These are phyloP conservation scores for Agonopterix subpropinquella DNA, from an alignment of 2,888 invertebrate species.

Conservation along the genomic window DNA sequence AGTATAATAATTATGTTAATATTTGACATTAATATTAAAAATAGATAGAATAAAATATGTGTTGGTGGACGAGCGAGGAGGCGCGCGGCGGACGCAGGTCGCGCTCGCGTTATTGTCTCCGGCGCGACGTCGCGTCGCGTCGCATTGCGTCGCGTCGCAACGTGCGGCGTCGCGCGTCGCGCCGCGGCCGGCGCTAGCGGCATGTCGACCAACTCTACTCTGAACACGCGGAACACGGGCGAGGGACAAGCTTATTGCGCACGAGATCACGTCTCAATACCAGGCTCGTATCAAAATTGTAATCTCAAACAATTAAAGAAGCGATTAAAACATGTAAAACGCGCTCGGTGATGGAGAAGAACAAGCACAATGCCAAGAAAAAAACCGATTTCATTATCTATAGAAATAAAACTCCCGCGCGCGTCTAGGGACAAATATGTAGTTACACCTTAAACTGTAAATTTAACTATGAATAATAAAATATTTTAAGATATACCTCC, in stretches of 20 bases:
- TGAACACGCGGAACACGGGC: conserved; percentile 17
- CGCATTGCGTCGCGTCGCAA: background rate
- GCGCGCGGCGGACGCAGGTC: conserved; percentile 44
- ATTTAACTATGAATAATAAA: conserved; percentile 71
- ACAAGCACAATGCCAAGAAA: conserved; percentile 29
- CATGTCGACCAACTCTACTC: conserved; percentile 20
- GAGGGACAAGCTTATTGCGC: conserved; percentile 34
- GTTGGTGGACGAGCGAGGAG: conserved; percentile 68
- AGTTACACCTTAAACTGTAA: conserved; percentile 61
- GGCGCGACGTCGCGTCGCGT: conserved; percentile 13
- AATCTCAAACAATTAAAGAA: conserved; percentile 24
- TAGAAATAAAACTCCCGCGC: conserved; percentile 45
- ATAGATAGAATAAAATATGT: conserved; percentile 75
- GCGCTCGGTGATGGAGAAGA: conserved; percentile 27
- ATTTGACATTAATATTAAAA: conserved; percentile 76
- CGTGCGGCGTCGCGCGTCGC: conserved; percentile 14
- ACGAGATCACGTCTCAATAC: conserved; percentile 22
- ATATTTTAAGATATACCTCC: conserved; percentile 70
- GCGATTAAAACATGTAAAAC: conserved; percentile 42
- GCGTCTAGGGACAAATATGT: conserved; percentile 42
- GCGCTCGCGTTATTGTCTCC: conserved; percentile 50
- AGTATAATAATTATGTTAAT: conserved; percentile 73
- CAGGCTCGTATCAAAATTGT: conserved; percentile 25
- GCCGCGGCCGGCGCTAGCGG: conserved; percentile 20
- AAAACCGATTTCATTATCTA: conserved; percentile 39